Evolutionary conservation across 2,113 vertebrate species (phyloP).

Genomic region (Meles meles): DNA sequence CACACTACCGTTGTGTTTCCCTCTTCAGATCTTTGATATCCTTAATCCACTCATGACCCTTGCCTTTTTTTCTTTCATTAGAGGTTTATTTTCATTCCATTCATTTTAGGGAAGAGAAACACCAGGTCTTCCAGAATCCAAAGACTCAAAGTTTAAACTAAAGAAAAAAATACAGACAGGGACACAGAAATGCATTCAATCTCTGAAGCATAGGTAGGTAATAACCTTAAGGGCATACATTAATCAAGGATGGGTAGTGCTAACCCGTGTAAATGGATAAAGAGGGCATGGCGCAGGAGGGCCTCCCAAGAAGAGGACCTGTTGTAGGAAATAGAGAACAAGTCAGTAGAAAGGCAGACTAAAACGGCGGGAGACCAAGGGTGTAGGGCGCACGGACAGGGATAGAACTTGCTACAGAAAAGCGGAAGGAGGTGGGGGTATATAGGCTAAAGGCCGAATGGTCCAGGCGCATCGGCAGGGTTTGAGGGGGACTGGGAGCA

Average conservation of each 20-base stretch:
- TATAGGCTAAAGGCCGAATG: background rate
- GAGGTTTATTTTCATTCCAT: background rate
- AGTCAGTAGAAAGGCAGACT: background rate
- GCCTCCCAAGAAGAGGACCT: background rate
- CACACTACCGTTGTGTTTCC: background rate
- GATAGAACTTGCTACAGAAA: background rate
- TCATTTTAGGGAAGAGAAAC: background rate
- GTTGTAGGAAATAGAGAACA: background rate
- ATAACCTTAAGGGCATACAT: background rate
- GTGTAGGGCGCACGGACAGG: no score
- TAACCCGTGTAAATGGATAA: background rate
- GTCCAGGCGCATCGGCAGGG: accelerated
- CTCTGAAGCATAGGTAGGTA: background rate
- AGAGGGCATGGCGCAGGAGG: background rate
- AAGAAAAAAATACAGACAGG: background rate
- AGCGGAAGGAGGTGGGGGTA: background rate
- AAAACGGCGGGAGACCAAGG: no score
- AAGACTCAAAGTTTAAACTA: background rate
- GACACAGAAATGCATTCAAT: background rate
- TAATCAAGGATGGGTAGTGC: background rate
- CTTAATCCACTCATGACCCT: background rate
- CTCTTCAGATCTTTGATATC: background rate
- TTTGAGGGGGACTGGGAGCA: background rate
- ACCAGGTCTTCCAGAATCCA: background rate
- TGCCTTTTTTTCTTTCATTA: background rate